Evolutionary conservation across 2,888 invertebrate genomes (phyloP), one percentile per base, ranked within the genome.

Genomic region (Beris chalybata): DNA sequence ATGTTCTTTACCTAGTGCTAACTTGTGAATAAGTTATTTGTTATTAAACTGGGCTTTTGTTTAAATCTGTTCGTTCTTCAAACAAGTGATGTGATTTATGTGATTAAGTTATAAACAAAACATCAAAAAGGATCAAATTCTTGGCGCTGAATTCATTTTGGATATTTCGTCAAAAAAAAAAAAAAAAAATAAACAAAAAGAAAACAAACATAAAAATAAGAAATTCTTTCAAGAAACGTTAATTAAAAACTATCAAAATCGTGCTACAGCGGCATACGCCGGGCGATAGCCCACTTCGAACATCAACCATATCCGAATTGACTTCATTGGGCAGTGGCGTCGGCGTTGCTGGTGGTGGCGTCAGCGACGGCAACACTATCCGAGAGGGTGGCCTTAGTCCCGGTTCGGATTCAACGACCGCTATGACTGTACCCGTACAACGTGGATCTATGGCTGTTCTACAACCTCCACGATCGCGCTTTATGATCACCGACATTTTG

Each of bases 401-500:
- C 78, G 78, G 65, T 44, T 30, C 54, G n/a, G 43, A 32, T 45
- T 31, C 77, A 76, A 74, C 76, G 75, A 74, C 78, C 78, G 69
- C 70, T 63, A 82, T 75, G 82, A 81, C 82, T 79, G 83, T 82
- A 79, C 84, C 83, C 67, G 72, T 70, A 71, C 79, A 72, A 73
- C 74, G 75, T 73, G 78, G 77, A 70, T 77, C 78, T 72, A 84
- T 84, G 84, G 84, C 83, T 80, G 84, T 84, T 79, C 83, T 85
- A 77, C 86, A 85, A 78, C 86, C 88, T 71, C 87, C 88, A 59
- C 85, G 92, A 73, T 91, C 92, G 69, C 83, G 92, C 72, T 93
- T 93, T 83, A 93, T 93, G 92, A 93, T 93, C 82, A 93, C 92
- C 73, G 93, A 93, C 80, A 93, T 93, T 75, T 84, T 93, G 72